Evolutionary conservation across 2,113 vertebrate species (phyloP).

Genomic region (Astatotilapia flaviijosephi): DNA sequence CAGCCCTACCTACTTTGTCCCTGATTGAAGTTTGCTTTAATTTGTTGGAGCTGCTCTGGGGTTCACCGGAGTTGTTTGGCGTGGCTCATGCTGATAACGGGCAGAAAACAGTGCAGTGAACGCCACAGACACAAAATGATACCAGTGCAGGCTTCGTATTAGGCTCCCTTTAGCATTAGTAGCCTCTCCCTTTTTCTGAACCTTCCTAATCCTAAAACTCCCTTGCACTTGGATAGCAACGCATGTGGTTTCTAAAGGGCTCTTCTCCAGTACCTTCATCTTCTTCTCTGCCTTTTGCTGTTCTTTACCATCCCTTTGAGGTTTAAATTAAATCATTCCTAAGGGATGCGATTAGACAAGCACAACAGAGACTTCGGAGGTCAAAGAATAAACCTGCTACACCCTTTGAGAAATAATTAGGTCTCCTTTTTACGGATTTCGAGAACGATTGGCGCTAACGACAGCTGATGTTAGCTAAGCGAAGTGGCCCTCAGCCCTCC

Average conservation of each 20-base stretch:
- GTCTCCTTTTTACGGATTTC: background rate
- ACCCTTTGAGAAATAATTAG: background rate
- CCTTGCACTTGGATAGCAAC: background rate
- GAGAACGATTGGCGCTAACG: background rate
- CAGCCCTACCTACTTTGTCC: too few relatives aligned
- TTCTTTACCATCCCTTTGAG: background rate
- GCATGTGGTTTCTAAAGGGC: background rate
- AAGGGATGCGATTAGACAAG: background rate
- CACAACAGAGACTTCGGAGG: background rate
- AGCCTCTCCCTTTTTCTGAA: background rate
- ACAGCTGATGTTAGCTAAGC: background rate
- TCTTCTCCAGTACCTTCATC: background rate
- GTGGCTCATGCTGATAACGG: background rate
- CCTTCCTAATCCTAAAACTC: background rate
- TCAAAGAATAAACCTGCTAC: background rate
- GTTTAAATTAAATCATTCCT: background rate
- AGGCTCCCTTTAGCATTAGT: background rate
- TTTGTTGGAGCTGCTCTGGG: background rate
- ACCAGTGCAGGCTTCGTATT: background rate
- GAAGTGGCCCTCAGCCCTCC: background rate
- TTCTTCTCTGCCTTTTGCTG: background rate
- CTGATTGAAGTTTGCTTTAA: background rate
- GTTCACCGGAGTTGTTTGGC: background rate
- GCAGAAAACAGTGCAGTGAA: background rate
- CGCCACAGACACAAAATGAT: background rate